These are phyloP conservation scores for Drosophila conformis DNA, from an alignment of 2,888 invertebrate species.

Conservation along the genomic window DNA sequence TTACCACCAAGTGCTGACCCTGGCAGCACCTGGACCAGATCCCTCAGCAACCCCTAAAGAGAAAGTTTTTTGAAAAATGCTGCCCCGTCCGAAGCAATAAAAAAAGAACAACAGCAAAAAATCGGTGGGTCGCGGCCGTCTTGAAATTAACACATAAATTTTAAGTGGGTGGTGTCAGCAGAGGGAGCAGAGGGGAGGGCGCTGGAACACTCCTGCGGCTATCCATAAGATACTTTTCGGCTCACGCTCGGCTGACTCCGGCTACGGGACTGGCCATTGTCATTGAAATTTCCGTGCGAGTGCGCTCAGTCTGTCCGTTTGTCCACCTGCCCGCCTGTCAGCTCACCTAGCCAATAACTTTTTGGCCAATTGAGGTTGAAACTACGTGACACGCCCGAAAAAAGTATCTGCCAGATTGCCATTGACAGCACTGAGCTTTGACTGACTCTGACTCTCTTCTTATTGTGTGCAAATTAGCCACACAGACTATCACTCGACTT, in stretches of 20 bases:
- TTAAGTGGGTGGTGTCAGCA: conserved; percentile 65
- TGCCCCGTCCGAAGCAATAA: conserved; percentile 53
- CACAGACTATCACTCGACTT: conserved; percentile 13
- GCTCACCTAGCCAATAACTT: conserved; percentile 61
- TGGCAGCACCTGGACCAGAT: conserved; percentile 65
- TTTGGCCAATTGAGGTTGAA: conserved; percentile 81
- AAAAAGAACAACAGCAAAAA: conserved; percentile 59
- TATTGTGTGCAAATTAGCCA: conserved; percentile 68
- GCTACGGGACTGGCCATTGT: conserved; percentile 52
- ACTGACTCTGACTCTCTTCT: conserved; percentile 48
- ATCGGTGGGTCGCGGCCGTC: conserved; percentile 59
- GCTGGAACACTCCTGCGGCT: conserved; percentile 38
- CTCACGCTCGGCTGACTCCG: conserved; percentile 53
- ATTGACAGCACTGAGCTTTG: conserved; percentile 17
- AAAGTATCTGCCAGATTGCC: conserved; percentile 49
- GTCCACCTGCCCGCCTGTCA: conserved; percentile 26
- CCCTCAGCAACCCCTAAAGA: conserved; percentile 24
- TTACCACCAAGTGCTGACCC: conserved; percentile 75
- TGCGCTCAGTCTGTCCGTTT: conserved; percentile 69
- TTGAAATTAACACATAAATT: conserved; percentile 85
- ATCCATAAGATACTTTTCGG: conserved; percentile 60
- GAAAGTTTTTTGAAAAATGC: conserved; percentile 67
- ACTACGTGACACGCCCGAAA: conserved; percentile 71
- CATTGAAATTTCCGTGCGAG: conserved; percentile 83
- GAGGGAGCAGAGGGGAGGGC: conserved; percentile 35